A percentile compares a stretch with the other conserved stretches of the same genome.
phyloP scores from a whole-genome alignment of 2,113 vertebrate species.

The Bucco capensis region DNA sequence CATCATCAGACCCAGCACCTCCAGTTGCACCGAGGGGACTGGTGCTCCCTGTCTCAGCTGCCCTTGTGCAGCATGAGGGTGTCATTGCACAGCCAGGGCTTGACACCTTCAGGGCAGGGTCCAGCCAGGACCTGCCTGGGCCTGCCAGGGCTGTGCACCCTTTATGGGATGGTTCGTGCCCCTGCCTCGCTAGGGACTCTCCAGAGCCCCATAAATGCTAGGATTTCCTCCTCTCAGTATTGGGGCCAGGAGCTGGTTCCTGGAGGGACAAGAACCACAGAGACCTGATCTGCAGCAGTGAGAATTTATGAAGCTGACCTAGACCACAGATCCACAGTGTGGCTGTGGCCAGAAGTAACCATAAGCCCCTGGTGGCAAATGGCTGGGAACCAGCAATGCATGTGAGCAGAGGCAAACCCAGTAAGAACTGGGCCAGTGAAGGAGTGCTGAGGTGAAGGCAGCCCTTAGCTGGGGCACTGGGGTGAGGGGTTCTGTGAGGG shows the following conservation, averaged over 20 bases:
- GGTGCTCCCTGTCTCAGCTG: fast-evolving
- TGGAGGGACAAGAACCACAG: not conserved
- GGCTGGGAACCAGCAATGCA: not conserved
- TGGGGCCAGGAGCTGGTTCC: not conserved
- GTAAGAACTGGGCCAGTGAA: no score
- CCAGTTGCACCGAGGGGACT: not conserved
- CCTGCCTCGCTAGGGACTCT: not conserved
- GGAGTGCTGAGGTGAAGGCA: not conserved
- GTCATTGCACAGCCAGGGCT: not conserved
- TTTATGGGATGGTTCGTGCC: not conserved
- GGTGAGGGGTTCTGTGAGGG: not conserved
- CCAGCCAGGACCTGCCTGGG: not conserved
- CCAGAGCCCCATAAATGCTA: not conserved
- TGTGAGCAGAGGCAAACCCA: not conserved
- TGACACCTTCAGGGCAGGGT: not conserved
- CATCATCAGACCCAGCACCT: not conserved
- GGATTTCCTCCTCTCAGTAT: not conserved
- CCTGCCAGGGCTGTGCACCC: no score
- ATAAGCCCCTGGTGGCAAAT: not conserved
- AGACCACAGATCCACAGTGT: not conserved
- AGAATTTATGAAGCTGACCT: not conserved
- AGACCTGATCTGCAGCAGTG: not conserved
- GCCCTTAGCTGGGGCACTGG: not conserved
- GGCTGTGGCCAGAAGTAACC: not conserved
- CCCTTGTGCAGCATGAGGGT: not conserved